These are phyloP conservation scores for Dryadula phaetusa DNA, from an alignment of 2,888 invertebrate genomes.

Conservation along the genomic window DNA sequence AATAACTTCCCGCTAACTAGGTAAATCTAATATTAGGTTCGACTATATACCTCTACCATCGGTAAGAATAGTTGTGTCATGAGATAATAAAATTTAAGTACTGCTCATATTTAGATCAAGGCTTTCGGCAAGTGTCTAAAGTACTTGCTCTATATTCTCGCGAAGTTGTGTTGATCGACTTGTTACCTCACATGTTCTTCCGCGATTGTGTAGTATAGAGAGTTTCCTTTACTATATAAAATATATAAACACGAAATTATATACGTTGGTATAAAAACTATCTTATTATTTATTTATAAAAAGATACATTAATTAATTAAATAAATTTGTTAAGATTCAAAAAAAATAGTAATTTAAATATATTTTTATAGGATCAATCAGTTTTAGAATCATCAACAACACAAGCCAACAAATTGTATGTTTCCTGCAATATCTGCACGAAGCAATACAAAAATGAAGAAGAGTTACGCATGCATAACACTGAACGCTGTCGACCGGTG, in stretches of 20 bases:
- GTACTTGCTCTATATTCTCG: slow-evolving; percentile 27
- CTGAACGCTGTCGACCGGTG: slow-evolving; percentile 54
- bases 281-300: neutral
- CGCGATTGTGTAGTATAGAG: slow-evolving; percentile 4
- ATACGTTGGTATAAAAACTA: too few species aligned
- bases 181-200: slow-evolving; percentile 24
- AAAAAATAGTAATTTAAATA: neutral
- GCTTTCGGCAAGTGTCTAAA: slow-evolving; percentile 21
- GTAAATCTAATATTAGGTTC: neutral
- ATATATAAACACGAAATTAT: neutral
- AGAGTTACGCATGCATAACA: slow-evolving; percentile 58
- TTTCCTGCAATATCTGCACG: slow-evolving; percentile 55
- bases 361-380: slow-evolving; percentile 22
- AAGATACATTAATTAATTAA: too few species aligned
- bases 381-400: slow-evolving; percentile 27
- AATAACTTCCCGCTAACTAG: too few species aligned
- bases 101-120: slow-evolving; percentile 20
- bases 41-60: neutral
- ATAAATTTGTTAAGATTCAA: neutral
- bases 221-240: slow-evolving; percentile 5
- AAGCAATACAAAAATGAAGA: slow-evolving; percentile 59
- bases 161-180: slow-evolving; percentile 18
- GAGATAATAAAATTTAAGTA: slow-evolving; percentile 10
- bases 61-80: neutral
- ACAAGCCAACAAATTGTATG: slow-evolving; percentile 21